Percentiles rank a stretch among this genome's conserved stretches.
phyloP scores from a whole-genome alignment of 1,140 invertebrate species.

The Bradynema listronoti region DNA sequence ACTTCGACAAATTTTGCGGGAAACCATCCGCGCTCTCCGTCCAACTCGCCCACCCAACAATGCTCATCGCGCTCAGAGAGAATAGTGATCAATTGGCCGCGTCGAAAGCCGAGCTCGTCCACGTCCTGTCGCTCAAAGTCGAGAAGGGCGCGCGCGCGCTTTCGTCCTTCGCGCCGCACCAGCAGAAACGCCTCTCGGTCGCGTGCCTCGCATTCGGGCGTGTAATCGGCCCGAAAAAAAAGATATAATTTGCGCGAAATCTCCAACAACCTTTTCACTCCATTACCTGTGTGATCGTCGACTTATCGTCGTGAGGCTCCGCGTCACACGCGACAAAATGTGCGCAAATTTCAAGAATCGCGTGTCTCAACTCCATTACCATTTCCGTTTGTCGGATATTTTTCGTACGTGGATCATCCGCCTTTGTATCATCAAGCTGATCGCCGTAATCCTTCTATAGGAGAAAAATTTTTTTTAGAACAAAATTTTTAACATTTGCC shows the following conservation, averaged over 20 bases:
- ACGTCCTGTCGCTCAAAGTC: constrained; percentile 97
- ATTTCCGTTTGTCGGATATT: constrained; percentile 85
- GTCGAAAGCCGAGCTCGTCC: constrained; percentile 85
- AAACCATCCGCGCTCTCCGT: constrained; percentile 95
- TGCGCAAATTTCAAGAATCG: constrained; percentile 76
- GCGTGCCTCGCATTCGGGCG: constrained; percentile 61
- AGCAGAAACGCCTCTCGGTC: constrained; percentile 89
- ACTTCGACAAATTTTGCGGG: constrained; percentile 67
- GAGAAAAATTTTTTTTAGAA: no score
- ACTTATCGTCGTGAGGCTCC: constrained; percentile 22
- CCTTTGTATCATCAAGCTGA: constrained; percentile 8
- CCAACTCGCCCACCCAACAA: constrained; percentile 97
- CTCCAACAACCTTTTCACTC: not conserved
- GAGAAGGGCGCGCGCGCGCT: constrained; percentile 85
- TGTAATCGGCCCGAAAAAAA: constrained; percentile 27
- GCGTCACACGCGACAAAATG: constrained; percentile 69
- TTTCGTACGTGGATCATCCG: constrained; percentile 72
- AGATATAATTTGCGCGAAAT: constrained; percentile 11
- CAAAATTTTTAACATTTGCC: no score
- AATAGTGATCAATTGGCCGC: constrained; percentile 63
- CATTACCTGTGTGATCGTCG: constrained; percentile 41
- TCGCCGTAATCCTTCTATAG: no score
- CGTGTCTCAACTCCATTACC: constrained; percentile 87
- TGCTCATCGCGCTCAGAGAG: constrained; percentile 97
- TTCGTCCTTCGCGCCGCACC: constrained; percentile 74